phyloP scores from a whole-genome alignment of 2,888 invertebrate genomes.

The Urechis unicinctus region DNA sequence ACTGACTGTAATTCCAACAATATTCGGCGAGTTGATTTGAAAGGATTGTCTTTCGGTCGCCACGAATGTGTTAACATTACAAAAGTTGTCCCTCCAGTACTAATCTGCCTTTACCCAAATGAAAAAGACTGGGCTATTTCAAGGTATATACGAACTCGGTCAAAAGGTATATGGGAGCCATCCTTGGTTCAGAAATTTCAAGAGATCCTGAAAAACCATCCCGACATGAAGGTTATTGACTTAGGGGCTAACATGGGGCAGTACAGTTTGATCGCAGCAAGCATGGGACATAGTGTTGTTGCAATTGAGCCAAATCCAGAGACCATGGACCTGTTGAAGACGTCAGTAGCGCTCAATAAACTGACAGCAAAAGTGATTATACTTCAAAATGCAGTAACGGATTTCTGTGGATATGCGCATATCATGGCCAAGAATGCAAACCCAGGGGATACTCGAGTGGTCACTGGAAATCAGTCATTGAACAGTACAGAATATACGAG shows the following conservation, averaged over 20 bases:
- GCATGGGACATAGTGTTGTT: constrained; percentile 20
- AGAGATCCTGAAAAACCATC: constrained; percentile 11
- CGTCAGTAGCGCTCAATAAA: constrained; percentile 8
- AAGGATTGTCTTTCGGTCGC: too few species aligned
- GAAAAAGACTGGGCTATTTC: constrained; percentile 15
- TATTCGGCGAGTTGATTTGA: too few species aligned
- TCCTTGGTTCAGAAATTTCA: constrained; percentile 15
- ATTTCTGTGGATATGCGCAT: constrained; percentile 3
- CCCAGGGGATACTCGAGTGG: constrained; percentile 12
- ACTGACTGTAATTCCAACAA: too few species aligned
- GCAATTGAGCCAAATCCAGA: constrained; percentile 19
- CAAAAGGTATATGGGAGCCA: constrained; percentile 18
- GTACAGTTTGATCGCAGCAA: constrained; percentile 19
- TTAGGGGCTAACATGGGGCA: constrained; percentile 23
- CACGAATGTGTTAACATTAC: constrained; percentile 1
- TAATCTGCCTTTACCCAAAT: constrained; percentile 13
- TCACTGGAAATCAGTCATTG: too few species aligned
- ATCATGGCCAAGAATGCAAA: constrained; percentile 10
- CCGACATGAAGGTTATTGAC: constrained; percentile 14
- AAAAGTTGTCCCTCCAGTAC: constrained; percentile 4
- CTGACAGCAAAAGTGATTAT: neutral
- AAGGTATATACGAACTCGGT: constrained; percentile 2
- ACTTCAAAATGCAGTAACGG: constrained; percentile 17
- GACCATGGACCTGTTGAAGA: constrained; percentile 15
- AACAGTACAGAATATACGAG: too few species aligned